Evolutionary conservation across 2,797 vertebrate species (phyloP), one percentile per base, ranked within the genome.

Genomic region (Selene dorsalis): DNA sequence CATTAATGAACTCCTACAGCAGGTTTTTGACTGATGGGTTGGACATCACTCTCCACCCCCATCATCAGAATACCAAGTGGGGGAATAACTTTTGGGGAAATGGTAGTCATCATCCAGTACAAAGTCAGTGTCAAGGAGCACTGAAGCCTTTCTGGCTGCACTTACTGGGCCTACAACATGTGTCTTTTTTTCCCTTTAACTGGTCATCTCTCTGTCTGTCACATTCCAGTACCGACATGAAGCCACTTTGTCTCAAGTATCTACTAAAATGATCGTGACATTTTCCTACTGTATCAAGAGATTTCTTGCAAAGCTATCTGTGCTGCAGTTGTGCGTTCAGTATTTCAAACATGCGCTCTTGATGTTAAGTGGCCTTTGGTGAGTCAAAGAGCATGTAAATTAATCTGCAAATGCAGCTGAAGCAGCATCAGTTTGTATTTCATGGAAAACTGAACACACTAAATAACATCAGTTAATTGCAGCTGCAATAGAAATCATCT

Each of bases 361-460:
- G 62, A 84, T 72, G 68, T 73, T 32, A 75, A 82, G 60, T 77
- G 76, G 52, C 64, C 41, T 80, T 77, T 47, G 41, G 63, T 65
- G 79, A 75, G 61, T 24, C 43, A 69, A 66, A 73, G 69, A 79
- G 75, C 53, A 71, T 62, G 64, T 24, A 81, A 84, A 85, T 72
- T 20, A 59, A 74, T 66, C 45, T 70, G 39, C 71, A 78, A 77
- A 70, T 35, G 43, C 66, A 73, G 72, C 70, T 30, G 20, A 65
- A 48, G 66, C 73, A 58, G 66, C 62, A 62, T 65, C 52, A 18
- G 22, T 39, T 55, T 39, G 17, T 47, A 66, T 68, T 77, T 65
- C 14, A 58, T 77, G 39, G 52, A 63, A 69, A 62, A 69, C 66
- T 57, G 45, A 67, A 18, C 61, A 24, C 28, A 16, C 4, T 47